phyloP scores from a whole-genome alignment of 2,888 invertebrate species.

The Drosophila kuntzei region DNA sequence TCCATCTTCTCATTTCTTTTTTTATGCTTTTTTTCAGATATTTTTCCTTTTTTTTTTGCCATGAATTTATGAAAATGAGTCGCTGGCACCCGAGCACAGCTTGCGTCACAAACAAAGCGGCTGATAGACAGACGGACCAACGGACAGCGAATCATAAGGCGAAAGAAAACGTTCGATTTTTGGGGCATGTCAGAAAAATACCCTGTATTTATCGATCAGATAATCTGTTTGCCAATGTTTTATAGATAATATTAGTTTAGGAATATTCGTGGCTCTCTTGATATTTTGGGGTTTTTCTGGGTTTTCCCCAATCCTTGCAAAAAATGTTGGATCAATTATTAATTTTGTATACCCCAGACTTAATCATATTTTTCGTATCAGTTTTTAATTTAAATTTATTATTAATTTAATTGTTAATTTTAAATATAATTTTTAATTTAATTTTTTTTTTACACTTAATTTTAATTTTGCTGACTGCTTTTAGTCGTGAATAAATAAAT shows the following conservation, averaged over 20 bases:
- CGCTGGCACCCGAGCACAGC: slow-evolving; percentile 44
- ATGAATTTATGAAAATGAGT: slow-evolving; percentile 81
- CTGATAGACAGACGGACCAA: slow-evolving; percentile 27
- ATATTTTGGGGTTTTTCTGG: too few relatives aligned
- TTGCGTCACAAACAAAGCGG: slow-evolving; percentile 61
- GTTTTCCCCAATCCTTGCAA: too few relatives aligned
- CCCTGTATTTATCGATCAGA: slow-evolving; percentile 1
- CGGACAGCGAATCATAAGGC: slow-evolving; percentile 19
- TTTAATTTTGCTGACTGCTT: too few relatives aligned
- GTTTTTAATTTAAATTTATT: too few relatives aligned
- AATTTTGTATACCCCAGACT: too few relatives aligned
- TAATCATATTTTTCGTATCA: too few relatives aligned
- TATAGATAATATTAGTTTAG: neutral
- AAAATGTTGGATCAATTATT: too few relatives aligned
- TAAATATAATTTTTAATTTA: too few relatives aligned
- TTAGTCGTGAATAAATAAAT: too few relatives aligned
- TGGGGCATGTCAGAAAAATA: neutral
- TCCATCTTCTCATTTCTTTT: slow-evolving; percentile 47
- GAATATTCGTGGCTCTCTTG: too few relatives aligned
- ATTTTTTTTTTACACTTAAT: too few relatives aligned
- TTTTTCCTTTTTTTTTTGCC: slow-evolving; percentile 31
- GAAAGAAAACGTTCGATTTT: slow-evolving; percentile 3
- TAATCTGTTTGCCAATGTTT: neutral
- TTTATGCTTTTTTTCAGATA: slow-evolving; percentile 11
- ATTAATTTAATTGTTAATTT: too few relatives aligned